Evolutionary conservation across 1,140 invertebrate species (phyloP), one percentile per base, ranked within the genome.

Genomic region (Sycobia sp.): DNA sequence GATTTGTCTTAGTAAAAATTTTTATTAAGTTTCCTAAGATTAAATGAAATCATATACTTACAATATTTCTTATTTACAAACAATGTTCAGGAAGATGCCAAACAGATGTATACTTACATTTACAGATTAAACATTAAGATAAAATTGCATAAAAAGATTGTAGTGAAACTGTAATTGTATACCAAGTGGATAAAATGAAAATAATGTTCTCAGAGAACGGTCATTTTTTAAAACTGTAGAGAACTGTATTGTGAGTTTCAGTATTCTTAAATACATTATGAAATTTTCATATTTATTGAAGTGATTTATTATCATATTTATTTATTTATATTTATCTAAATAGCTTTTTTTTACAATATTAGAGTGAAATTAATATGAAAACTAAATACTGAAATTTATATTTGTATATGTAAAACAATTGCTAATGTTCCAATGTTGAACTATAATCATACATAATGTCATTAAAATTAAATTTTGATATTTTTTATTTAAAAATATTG

Each of bases 101-200:
- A 62, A 62, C 32, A 23, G 39, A 53, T 62, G 50, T 62, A 54
- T 62, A 62, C 59, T 62, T n/a, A n/a, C n/a, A n/a, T n/a, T n/a
- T n/a, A n/a, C n/a, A n/a, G 18, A 47, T 54, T 54, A 44, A 46
- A 62, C 23, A 13, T n/a, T 55, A 55, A 44, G 34, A 23, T 62
- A 62, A 62, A 62, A 62, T 62, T 62, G 34, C 36, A 61, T 44
- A 29, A 29, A 36, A 51, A 54, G 11, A 46, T n/a, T 59, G 56
- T 61, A 54, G 50, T 62, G n/a, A 62, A 43, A 62, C 4, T 46
- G 20, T 62, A 54, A 62, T 54, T 50, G 18, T 62, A 18, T 62
- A 62, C 22, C 20, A 29, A 54, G 41, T 62, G 44, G 50, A 25
- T 54, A 62, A 53, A 38, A 41, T 39, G 38, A 16, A 60, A 54